Percentiles rank a stretch among this genome's conserved stretches.
Conservation (phyloP, 2,113 vertebrate species). For the Chamaetylas fuelleborni region DNA sequence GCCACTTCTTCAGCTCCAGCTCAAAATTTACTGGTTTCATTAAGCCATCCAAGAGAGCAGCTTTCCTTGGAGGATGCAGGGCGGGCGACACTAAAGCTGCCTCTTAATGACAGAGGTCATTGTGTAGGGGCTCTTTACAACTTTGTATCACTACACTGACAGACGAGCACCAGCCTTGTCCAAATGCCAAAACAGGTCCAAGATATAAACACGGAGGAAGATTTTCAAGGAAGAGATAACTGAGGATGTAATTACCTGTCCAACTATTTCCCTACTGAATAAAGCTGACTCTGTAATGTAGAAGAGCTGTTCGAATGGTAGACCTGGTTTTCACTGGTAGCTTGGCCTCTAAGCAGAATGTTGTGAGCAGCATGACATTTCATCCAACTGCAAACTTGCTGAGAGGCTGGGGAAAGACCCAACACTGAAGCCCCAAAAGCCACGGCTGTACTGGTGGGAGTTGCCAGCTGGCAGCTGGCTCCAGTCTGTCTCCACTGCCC, state of each 20-base stretch:
- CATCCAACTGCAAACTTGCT: neutral
- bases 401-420: neutral
- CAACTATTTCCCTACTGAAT: neutral
- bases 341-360: neutral
- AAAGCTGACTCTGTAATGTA: neutral
- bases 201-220: neutral
- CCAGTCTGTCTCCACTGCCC: neutral
- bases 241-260: neutral
- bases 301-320: rapidly evolving
- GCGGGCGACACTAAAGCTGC: neutral
- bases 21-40: neutral
- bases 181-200: neutral
- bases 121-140: neutral
- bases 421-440: neutral
- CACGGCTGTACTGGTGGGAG: neutral
- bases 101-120: neutral
- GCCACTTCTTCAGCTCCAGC: neutral
- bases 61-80: neutral
- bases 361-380: neutral
- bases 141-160: neutral
- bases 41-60: neutral
- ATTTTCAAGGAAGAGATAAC: neutral
- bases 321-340: neutral
- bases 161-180: rapidly evolving
- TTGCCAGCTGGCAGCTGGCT: neutral